Evolutionary conservation across 2,888 invertebrate species (phyloP), one percentile per base, ranked within the genome.

Genomic region (Aphidius colemani): DNA sequence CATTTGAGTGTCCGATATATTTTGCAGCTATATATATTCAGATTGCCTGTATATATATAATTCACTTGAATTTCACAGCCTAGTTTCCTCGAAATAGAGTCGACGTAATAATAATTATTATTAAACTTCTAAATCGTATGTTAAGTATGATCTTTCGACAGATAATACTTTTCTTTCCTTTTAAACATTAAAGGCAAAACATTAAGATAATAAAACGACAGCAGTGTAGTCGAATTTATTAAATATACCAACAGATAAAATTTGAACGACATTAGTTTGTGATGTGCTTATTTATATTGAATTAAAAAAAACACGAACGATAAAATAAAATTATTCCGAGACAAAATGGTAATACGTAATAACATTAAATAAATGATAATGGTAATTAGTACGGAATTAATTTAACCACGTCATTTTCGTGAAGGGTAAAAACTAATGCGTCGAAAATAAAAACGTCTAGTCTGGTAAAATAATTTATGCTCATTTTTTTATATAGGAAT

Each of bases 371-470:
- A 73, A 75, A 72, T 72, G 74, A 71, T 75, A 71, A 76, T 77
- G 74, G 73, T 71, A 73, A 75, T 75, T 75, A 71, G 59, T 69
- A 67, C 65, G 62, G 67, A 72, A 75, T 77, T 74, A 74, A 75
- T 73, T 75, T 69, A 61, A 59, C 58, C 59, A 13, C 40, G n/a
- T 40, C 41, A 18, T 11, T 11, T 59, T 18, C n/a, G 53, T 8
- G 46, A 57, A 39, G 55, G 49, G 44, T 61, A 2, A 18, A 18
- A 18, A 18, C 13, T 18, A 18, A 18, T 18, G 13, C 13, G 13
- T 18, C 13, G 13, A 18, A 18, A 18, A 18, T 18, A 18, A 18
- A 18, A 18, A 18, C 13, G 13, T 18, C 13, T 18, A 18, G 13
- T 2, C 13, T 18, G 1, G 13, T 18, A 18, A 18, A 18, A 18